These are phyloP conservation scores for Cotesia glomerata DNA, from an alignment of 1,140 invertebrate genomes.

Conservation along the genomic window DNA sequence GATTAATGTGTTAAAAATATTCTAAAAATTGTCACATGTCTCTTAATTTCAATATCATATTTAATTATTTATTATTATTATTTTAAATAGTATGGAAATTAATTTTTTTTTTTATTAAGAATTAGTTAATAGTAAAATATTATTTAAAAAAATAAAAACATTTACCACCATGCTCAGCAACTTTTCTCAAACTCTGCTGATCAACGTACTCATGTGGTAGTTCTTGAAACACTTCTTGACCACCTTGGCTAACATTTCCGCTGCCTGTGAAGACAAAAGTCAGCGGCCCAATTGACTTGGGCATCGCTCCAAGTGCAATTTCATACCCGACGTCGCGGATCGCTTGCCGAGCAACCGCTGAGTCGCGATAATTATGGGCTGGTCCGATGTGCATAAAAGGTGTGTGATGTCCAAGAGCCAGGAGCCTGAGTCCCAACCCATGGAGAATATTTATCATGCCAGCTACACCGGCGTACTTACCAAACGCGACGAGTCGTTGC, in stretches of 20 bases:
- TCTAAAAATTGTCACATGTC: too few species aligned
- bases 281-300: slow-evolving; percentile 95
- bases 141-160: not conserved
- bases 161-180: slow-evolving; percentile 94
- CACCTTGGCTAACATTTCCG: slow-evolving; percentile 84
- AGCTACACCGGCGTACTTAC: slow-evolving; percentile 97
- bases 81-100: too few species aligned
- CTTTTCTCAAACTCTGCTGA: slow-evolving; percentile 91
- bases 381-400: slow-evolving; percentile 99
- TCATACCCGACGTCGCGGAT: slow-evolving; percentile 98
- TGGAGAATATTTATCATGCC: slow-evolving; percentile 99
- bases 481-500: slow-evolving; percentile 95
- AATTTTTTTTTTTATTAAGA: too few species aligned
- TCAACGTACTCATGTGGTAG: slow-evolving; percentile 97
- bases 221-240: slow-evolving; percentile 98
- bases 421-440: slow-evolving; percentile 88
- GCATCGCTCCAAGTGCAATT: slow-evolving; percentile 96
- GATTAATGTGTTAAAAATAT: too few species aligned
- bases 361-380: slow-evolving; percentile 97
- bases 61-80: too few species aligned
- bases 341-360: slow-evolving; percentile 95
- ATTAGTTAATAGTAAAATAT: too few species aligned
- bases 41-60: too few species aligned
- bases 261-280: slow-evolving; percentile 98
- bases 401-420: slow-evolving; percentile 97